phyloP scores from a whole-genome alignment of 2,797 vertebrate species.

The Myioborus melanocephalus region DNA sequence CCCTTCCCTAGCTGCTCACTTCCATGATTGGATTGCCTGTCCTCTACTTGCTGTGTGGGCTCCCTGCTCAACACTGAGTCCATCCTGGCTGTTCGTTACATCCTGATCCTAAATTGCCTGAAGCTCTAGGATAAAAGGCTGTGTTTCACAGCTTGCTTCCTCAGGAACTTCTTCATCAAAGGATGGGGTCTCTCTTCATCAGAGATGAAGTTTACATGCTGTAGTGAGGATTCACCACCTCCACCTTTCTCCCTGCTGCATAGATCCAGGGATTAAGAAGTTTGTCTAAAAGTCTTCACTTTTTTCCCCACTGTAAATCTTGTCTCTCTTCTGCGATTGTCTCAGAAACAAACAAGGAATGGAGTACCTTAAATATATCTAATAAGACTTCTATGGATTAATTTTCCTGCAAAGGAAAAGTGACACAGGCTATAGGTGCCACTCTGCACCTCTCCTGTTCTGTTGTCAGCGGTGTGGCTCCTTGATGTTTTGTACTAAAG shows the following conservation, averaged over 20 bases:
- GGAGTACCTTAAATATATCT: neutral
- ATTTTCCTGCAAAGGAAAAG: neutral
- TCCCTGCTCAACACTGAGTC: neutral
- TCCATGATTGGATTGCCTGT: neutral
- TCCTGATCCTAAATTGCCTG: neutral
- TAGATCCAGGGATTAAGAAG: neutral
- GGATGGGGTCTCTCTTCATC: neutral
- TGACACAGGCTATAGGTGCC: neutral
- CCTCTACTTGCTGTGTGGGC: neutral
- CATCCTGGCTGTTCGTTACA: neutral
- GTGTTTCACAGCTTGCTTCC: neutral
- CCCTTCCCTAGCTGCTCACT: neutral
- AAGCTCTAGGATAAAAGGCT: neutral
- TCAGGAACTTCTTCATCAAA: neutral
- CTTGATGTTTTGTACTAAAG: neutral
- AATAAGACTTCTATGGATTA: neutral
- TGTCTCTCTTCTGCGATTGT: neutral
- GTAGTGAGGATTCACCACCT: neutral
- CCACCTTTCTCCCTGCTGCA: neutral
- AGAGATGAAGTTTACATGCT: neutral
- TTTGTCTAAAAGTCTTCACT: neutral
- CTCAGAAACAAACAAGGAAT: neutral
- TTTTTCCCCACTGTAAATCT: neutral
- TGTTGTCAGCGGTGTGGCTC: neutral
- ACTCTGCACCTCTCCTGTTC: neutral